These are phyloP conservation scores for Columba janthina DNA, from an alignment of 2,113 vertebrate genomes.

Conservation along the genomic window DNA sequence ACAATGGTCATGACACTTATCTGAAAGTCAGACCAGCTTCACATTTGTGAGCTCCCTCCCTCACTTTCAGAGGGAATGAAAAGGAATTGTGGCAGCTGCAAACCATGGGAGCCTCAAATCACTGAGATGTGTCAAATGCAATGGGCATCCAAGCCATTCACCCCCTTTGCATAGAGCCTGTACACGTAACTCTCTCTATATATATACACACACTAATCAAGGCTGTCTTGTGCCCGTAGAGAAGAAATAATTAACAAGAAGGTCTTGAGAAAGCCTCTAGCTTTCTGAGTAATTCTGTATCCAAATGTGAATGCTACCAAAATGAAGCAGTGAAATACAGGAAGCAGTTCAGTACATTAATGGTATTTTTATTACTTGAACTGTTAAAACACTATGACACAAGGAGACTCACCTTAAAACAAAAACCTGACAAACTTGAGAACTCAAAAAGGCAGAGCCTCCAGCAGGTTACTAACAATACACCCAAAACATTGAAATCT, in stretches of 20 bases:
- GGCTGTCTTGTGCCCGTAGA: neutral
- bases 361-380: neutral
- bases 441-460: neutral
- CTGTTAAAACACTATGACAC: neutral
- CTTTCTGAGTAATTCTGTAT: neutral
- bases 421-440: neutral
- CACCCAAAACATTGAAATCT: neutral
- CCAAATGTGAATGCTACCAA: neutral
- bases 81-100: neutral
- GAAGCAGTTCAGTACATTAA: neutral
- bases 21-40: neutral
- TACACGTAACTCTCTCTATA: neutral
- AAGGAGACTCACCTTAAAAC: neutral
- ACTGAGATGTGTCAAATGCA: neutral
- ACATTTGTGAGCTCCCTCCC: neutral
- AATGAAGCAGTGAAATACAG: neutral
- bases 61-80: neutral
- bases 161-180: neutral
- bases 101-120: neutral
- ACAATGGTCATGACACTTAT: neutral
- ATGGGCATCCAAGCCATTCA: accelerated
- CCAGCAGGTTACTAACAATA: neutral
- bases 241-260: neutral
- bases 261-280: neutral
- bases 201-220: neutral